Evolutionary conservation across 2,113 vertebrate genomes (phyloP).

Genomic region (Tor tambroides): DNA sequence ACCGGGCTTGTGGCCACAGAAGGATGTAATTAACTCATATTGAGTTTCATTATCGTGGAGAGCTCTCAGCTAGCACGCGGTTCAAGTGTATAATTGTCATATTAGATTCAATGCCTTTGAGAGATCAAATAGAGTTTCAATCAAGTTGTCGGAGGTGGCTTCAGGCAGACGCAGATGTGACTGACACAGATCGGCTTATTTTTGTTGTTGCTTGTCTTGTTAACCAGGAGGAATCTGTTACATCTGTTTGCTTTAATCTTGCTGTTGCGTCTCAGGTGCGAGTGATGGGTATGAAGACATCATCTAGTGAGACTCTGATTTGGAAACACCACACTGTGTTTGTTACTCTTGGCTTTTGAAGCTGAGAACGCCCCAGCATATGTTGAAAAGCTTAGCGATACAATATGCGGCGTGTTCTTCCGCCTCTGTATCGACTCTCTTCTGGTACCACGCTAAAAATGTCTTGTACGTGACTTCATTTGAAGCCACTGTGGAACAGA

Average conservation of each 20-base stretch:
- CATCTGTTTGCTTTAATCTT: slow-evolving; percentile 48
- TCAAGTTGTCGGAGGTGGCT: slow-evolving; percentile 68
- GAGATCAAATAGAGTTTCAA: slow-evolving; percentile 73
- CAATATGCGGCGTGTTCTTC: neutral
- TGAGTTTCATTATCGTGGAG: slow-evolving; percentile 76
- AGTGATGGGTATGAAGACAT: slow-evolving; percentile 54
- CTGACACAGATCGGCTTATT: slow-evolving; percentile 63
- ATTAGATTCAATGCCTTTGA: slow-evolving; percentile 71
- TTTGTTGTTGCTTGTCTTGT: slow-evolving; percentile 55
- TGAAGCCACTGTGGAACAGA: neutral
- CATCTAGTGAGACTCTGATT: slow-evolving; percentile 44
- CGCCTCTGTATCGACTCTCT: neutral
- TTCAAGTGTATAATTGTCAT: slow-evolving; percentile 78
- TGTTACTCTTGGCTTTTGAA: slow-evolving; percentile 47
- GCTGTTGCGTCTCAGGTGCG: slow-evolving; percentile 26
- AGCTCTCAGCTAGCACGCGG: slow-evolving; percentile 71
- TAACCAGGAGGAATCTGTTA: slow-evolving; percentile 44
- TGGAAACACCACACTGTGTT: slow-evolving; percentile 35
- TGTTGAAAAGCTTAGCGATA: neutral
- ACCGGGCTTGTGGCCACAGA: slow-evolving; percentile 71
- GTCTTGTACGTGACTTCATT: neutral
- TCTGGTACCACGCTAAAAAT: neutral
- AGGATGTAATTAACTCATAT: slow-evolving; percentile 77
- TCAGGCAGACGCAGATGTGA: slow-evolving; percentile 58
- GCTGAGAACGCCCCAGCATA: slow-evolving; percentile 26